Conservation (phyloP, 2,888 invertebrate genomes). For the Epinotia ramella region DNA sequence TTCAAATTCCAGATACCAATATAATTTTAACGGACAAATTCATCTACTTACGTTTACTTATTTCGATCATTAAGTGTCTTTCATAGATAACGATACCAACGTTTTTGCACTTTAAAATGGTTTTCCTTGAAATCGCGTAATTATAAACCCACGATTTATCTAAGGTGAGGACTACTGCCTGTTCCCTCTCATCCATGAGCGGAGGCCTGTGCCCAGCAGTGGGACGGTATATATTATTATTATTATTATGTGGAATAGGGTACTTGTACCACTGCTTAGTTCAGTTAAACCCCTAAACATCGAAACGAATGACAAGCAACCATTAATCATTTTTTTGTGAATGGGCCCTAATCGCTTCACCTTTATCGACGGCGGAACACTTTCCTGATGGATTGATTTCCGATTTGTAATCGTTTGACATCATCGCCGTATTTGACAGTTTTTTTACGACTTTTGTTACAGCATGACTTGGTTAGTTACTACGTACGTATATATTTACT, state of each 20-base stretch:
- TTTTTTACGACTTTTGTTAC: constrained; percentile 24
- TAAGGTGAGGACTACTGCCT: too few species aligned
- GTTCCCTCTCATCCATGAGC: too few species aligned
- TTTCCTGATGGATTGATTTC: constrained; percentile 37
- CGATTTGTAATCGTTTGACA: constrained; percentile 31
- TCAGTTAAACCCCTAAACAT: constrained; percentile 27
- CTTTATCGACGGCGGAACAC: constrained; percentile 19
- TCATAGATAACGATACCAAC: background rate
- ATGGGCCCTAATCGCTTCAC: constrained; percentile 30
- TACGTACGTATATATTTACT: background rate
- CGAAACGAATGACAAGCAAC: constrained; percentile 12
- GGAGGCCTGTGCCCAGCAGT: too few species aligned
- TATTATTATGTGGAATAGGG: too few species aligned
- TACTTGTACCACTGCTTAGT: background rate
- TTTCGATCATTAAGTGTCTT: too few species aligned
- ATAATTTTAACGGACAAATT: too few species aligned
- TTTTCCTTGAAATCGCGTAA: too few species aligned
- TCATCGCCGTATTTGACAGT: constrained; percentile 1
- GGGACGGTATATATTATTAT: too few species aligned
- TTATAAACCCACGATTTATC: too few species aligned
- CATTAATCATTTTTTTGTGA: constrained; percentile 40
- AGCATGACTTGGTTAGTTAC: background rate
- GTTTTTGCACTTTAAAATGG: too few species aligned
- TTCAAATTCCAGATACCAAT: too few species aligned
- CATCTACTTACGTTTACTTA: too few species aligned